Conservation (phyloP, 2,888 invertebrate genomes). For the Lasioglossum vierecki region DNA sequence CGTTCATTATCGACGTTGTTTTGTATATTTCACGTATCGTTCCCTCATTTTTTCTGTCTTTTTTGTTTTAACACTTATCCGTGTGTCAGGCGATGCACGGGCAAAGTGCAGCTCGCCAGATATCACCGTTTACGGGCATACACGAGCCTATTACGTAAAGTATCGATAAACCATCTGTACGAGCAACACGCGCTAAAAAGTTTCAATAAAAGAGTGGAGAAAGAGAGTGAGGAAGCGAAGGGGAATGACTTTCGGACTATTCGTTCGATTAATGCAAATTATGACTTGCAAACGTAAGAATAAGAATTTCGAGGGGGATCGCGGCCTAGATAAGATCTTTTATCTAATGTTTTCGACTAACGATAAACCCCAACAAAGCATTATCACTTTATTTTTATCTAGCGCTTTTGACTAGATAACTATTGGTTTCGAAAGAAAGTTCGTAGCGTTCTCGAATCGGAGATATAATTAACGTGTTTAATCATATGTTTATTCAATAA, state of each 20-base stretch:
- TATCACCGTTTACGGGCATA: constrained; percentile 25
- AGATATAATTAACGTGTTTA: too few species aligned
- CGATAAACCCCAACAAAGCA: too few species aligned
- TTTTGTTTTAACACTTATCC: not conserved
- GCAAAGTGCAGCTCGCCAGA: constrained; percentile 63
- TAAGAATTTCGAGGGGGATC: too few species aligned
- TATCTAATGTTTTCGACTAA: too few species aligned
- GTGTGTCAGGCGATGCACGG: constrained; percentile 44
- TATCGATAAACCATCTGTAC: constrained; percentile 20
- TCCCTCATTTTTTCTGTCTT: not conserved
- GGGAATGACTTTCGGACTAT: not conserved
- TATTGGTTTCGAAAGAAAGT: too few species aligned
- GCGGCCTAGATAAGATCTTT: too few species aligned
- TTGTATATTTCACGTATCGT: not conserved
- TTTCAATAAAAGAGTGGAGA: not conserved
- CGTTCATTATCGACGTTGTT: not conserved
- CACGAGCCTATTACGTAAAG: constrained; percentile 32
- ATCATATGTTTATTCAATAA: too few species aligned
- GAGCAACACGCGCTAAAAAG: not conserved
- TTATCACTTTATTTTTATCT: too few species aligned
- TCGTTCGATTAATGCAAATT: not conserved
- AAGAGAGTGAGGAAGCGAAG: too few species aligned
- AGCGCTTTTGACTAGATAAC: too few species aligned
- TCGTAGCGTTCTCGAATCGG: too few species aligned
- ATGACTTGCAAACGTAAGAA: too few species aligned